phyloP scores from a whole-genome alignment of 1,140 invertebrate genomes.

The Euura saliciscinereae region DNA sequence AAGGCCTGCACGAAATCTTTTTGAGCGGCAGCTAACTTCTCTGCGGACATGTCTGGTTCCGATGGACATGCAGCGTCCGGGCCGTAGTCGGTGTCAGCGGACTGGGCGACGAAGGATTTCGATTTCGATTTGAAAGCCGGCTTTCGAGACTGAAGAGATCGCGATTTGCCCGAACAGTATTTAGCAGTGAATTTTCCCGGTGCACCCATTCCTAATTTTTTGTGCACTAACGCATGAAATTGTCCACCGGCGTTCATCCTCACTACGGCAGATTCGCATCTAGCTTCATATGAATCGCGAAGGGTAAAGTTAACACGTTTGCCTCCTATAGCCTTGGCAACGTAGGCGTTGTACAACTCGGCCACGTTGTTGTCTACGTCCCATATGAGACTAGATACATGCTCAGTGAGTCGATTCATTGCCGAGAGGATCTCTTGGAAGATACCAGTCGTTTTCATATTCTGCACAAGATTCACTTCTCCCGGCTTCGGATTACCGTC shows the following conservation, averaged over 20 bases:
- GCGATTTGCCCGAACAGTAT: neutral
- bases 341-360: slow-evolving; percentile 31
- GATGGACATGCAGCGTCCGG: neutral
- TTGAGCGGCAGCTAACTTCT: neutral
- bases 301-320: slow-evolving; percentile 33
- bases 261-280: slow-evolving; percentile 22
- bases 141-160: slow-evolving; percentile 7
- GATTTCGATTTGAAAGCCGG: neutral
- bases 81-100: slow-evolving; percentile 31
- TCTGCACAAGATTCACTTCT: slow-evolving; percentile 32
- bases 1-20: slow-evolving; percentile 2
- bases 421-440: slow-evolving; percentile 1
- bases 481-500: slow-evolving; percentile 13
- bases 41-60: neutral
- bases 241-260: neutral
- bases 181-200: neutral
- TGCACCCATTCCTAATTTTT: neutral
- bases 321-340: slow-evolving; percentile 33
- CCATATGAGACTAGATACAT: neutral
- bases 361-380: slow-evolving; percentile 29
- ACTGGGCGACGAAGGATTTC: slow-evolving; percentile 3
- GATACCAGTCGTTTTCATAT: slow-evolving; percentile 22
- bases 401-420: slow-evolving; percentile 7
- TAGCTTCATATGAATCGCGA: slow-evolving; percentile 18
- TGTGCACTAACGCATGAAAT: neutral